phyloP scores from a whole-genome alignment of 2,113 vertebrate species.

The Thomomys bottae region DNA sequence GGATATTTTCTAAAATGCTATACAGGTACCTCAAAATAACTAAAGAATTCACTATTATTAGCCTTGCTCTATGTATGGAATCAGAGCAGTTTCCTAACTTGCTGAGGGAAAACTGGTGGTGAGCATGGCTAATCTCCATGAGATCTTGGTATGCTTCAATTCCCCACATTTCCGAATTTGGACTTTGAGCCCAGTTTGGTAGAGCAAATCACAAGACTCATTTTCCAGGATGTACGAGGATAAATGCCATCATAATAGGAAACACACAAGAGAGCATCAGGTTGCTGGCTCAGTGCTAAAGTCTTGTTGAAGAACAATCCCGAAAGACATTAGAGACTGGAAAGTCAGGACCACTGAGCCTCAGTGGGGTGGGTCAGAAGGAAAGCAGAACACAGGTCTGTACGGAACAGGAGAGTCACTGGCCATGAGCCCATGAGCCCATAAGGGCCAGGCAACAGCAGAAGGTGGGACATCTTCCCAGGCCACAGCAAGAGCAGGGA shows the following conservation, averaged over 20 bases:
- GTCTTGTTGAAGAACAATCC: background rate
- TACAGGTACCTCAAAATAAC: background rate
- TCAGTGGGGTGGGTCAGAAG: background rate
- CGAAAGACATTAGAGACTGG: background rate
- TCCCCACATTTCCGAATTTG: background rate
- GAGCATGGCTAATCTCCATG: no score
- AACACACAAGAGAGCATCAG: background rate
- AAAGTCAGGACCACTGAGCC: background rate
- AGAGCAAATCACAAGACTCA: background rate
- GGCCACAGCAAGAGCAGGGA: background rate
- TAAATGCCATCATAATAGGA: background rate
- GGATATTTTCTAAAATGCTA: background rate
- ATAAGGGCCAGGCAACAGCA: background rate
- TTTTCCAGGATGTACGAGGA: background rate
- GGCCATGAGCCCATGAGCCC: accelerated
- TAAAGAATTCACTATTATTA: background rate
- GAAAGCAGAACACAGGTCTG: background rate
- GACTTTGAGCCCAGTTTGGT: background rate
- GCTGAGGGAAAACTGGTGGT: background rate
- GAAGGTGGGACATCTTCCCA: no score
- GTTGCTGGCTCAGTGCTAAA: background rate
- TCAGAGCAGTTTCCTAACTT: background rate
- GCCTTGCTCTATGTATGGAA: background rate
- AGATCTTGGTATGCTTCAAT: no score
- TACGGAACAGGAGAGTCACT: accelerated